Evolutionary conservation across 1,140 invertebrate species (phyloP), one percentile per base, ranked within the genome.

Genomic region (Cotesia vestalis): DNA sequence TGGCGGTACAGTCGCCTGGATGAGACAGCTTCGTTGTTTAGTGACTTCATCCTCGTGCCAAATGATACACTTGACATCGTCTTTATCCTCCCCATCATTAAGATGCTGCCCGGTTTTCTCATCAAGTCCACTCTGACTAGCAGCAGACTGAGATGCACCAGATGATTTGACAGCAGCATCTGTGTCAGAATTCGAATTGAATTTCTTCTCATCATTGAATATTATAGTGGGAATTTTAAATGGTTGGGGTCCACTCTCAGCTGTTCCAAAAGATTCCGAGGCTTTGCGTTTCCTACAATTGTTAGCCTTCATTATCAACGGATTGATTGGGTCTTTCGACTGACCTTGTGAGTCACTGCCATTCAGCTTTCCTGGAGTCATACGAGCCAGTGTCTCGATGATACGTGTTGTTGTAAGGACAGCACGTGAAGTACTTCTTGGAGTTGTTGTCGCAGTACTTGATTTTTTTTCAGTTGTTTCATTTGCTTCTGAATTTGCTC

Each of bases 401-500:
- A 87, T 84, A 46, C 80, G 78, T 4, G 84, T 84, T 0, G 84
- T 86, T 14, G 86, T 86, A 4, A 84, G 66, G 40, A 87, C 85
- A 55, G 83, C 78, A 6, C 75, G 74, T 0, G 85, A 86, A 8
- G 40, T 8, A 9, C 6, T 11, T 0, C 83, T 55, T 5, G 78
- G 75, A 17, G n/a, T 52, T 52, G 71, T 60, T 3, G 76, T 20
- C 3, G 57, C 20, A 27, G 17, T 55, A 6, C 4, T 20, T 2
- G 75, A 34, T 57, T 73, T 80, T 71, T 17, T 20, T 63, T 20
- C 69, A 52, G n/a, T 67, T 80, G 9, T n/a, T 80, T 8, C n/a
- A 64, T 46, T 40, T 38, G 27, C 11, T n/a, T 20, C 12, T 12
- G 36, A 17, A 20, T 80, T 75, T 0, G 46, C 69, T n/a, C 73